Evolutionary conservation across 2,888 invertebrate species (phyloP).

Genomic region (Pyrgus malvae): DNA sequence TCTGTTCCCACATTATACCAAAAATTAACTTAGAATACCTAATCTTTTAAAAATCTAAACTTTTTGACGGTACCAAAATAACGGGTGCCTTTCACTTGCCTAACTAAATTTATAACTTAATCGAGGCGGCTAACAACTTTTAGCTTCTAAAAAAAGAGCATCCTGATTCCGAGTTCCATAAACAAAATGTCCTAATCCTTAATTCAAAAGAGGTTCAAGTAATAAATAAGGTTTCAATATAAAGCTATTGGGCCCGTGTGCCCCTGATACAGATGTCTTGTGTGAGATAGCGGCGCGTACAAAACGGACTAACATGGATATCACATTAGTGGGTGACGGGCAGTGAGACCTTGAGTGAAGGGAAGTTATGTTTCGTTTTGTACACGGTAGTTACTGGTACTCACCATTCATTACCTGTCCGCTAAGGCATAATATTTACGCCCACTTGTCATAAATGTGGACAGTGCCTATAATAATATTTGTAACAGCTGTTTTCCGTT

Average conservation of each 20-base stretch:
- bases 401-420: slow-evolving; percentile 14
- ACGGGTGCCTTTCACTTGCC: slow-evolving; percentile 1
- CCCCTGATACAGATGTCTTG: slow-evolving; percentile 78
- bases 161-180: slow-evolving; percentile 41
- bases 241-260: slow-evolving; percentile 68
- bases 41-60: no score
- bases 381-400: slow-evolving; percentile 25
- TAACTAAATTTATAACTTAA: slow-evolving; percentile 21
- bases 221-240: slow-evolving; percentile 75
- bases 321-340: slow-evolving; percentile 70
- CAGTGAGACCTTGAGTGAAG: slow-evolving; percentile 43
- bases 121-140: slow-evolving; percentile 21
- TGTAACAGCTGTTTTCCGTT: not conserved
- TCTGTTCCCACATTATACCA: no score
- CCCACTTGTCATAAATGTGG: slow-evolving; percentile 6
- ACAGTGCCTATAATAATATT: not conserved
- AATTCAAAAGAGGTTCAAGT: slow-evolving; percentile 59
- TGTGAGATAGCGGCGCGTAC: slow-evolving; percentile 69
- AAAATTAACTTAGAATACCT: no score
- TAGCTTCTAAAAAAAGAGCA: slow-evolving; percentile 37
- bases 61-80: no score
- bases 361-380: slow-evolving; percentile 37
- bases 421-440: slow-evolving; percentile 11
- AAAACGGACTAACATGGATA: slow-evolving; percentile 73
- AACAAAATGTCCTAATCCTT: slow-evolving; percentile 53